Evolutionary conservation across 2,797 vertebrate species (phyloP).

Genomic region (Melanitta fusca): DNA sequence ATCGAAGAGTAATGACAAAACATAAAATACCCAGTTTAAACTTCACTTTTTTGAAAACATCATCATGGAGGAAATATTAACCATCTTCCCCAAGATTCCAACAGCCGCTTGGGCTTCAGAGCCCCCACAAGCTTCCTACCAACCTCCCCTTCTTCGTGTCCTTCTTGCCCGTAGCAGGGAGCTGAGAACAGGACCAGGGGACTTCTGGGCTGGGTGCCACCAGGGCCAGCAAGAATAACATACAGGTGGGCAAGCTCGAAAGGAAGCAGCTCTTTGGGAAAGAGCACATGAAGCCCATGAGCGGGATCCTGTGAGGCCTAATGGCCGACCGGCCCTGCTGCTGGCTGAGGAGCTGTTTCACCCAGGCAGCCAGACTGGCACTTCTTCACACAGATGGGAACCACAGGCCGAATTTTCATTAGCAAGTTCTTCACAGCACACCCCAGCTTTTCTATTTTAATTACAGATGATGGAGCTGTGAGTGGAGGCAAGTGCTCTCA

Average conservation of each 20-base stretch:
- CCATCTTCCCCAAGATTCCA: background rate
- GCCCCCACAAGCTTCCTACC: background rate
- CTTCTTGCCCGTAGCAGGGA: background rate
- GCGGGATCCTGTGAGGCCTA: background rate
- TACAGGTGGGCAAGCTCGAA: background rate
- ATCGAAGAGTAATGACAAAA: background rate
- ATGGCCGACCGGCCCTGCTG: background rate
- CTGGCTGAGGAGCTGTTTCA: background rate
- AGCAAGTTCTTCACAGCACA: background rate
- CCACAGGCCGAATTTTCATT: background rate
- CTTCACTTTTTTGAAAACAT: background rate
- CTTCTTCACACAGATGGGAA: background rate
- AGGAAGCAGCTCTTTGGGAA: background rate
- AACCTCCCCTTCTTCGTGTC: background rate
- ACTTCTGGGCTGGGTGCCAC: too few relatives aligned
- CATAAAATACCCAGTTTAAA: background rate
- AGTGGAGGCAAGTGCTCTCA: background rate
- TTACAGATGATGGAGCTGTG: background rate
- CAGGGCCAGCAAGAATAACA: rapidly evolving
- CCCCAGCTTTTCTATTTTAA: background rate
- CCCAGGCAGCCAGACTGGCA: background rate
- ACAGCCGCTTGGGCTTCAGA: background rate
- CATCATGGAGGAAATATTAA: background rate
- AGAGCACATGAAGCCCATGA: background rate
- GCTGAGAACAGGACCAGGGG: background rate